phyloP scores from a whole-genome alignment of 2,888 invertebrate species.

The Eustalomyia histrio region DNA sequence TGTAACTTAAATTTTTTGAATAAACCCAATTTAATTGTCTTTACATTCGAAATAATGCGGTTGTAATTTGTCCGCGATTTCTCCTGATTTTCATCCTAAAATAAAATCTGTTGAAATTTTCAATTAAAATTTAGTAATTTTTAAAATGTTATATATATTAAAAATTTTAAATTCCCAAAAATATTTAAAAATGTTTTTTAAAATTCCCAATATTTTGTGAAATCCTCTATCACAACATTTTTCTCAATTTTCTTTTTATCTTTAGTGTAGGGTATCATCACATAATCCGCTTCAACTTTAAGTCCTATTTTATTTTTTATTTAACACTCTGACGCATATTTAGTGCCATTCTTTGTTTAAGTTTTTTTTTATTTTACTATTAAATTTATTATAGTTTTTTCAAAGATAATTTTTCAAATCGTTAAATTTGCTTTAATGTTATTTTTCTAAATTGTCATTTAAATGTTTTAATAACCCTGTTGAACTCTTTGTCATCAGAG shows the following conservation, averaged over 20 bases:
- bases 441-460: constrained; percentile 29
- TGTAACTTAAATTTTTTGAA: too few relatives aligned
- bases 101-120: too few relatives aligned
- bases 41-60: too few relatives aligned
- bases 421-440: constrained; percentile 36
- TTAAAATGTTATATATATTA: too few relatives aligned
- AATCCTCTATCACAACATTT: too few relatives aligned
- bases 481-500: constrained; percentile 16
- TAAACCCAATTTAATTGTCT: too few relatives aligned
- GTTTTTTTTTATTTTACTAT: neutral
- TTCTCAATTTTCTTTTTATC: neutral
- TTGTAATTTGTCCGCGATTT: too few relatives aligned
- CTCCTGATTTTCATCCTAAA: too few relatives aligned
- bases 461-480: constrained; percentile 26
- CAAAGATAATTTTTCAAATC: constrained; percentile 3
- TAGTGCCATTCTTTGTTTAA: constrained; percentile 11
- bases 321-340: neutral
- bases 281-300: neutral
- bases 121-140: too few relatives aligned
- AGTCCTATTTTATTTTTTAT: neutral
- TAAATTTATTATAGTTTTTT: constrained; percentile 11
- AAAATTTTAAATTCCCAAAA: too few relatives aligned
- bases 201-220: too few relatives aligned
- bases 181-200: too few relatives aligned
- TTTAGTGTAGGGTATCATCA: neutral